A percentile compares a stretch with the other conserved stretches of the same genome.
Conservation (phyloP, 1,140 invertebrate species). For the Halyomorpha halys region DNA sequence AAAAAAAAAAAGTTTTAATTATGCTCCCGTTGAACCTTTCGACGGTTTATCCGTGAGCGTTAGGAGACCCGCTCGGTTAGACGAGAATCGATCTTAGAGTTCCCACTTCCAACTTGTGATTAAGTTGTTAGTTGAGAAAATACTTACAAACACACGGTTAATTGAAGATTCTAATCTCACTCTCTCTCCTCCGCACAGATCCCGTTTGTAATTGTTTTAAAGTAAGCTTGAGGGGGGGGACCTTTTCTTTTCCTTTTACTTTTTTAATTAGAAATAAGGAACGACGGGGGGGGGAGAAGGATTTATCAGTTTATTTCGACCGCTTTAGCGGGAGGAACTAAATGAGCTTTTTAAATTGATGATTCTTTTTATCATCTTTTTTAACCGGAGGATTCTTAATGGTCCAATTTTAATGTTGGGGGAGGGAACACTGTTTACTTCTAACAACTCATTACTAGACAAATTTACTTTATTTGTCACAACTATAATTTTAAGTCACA, state of each 20-base stretch:
- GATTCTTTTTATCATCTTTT: conserved; percentile 12
- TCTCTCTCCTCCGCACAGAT: not conserved
- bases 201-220: not conserved
- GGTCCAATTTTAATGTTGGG: not conserved
- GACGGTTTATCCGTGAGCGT: too few relatives aligned
- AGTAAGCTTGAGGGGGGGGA: not conserved
- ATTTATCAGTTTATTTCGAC: conserved; percentile 13
- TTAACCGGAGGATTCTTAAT: not conserved
- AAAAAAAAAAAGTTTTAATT: too few relatives aligned
- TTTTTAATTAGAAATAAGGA: conserved; percentile 6
- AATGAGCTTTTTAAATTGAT: conserved; percentile 16
- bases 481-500: too few relatives aligned
- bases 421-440: not conserved
- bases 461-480: not conserved
- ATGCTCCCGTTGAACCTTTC: too few relatives aligned
- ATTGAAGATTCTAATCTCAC: not conserved
- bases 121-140: too few relatives aligned
- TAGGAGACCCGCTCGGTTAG: too few relatives aligned
- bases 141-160: not conserved
- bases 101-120: too few relatives aligned
- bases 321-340: not conserved
- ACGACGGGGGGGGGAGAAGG: not conserved
- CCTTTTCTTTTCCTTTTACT: conserved; percentile 2
- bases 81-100: too few relatives aligned
- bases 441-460: not conserved